Evolutionary conservation across 2,888 invertebrate genomes (phyloP).

Genomic region (Oscheius sp.): DNA sequence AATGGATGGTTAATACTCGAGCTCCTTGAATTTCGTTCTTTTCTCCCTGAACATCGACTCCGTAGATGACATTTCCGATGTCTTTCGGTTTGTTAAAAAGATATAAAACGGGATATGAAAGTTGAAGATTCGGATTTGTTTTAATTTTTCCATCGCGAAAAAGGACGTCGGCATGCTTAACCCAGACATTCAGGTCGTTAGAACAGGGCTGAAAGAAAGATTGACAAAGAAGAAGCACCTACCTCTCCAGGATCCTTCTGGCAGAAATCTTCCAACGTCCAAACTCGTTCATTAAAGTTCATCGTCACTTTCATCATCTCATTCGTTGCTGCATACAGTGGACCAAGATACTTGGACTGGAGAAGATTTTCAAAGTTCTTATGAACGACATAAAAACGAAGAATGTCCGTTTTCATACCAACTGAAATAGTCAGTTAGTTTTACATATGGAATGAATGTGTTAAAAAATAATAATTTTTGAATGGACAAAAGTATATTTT

Average conservation of each 20-base stretch:
- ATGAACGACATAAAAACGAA: slow-evolving; percentile 69
- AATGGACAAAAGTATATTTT: no score
- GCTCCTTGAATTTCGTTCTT: slow-evolving; percentile 69
- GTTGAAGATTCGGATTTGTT: slow-evolving; percentile 68
- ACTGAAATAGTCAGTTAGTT: slow-evolving; percentile 36
- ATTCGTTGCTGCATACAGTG: slow-evolving; percentile 65
- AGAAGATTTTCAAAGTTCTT: slow-evolving; percentile 65
- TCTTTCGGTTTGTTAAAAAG: slow-evolving; percentile 69
- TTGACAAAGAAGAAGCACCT: not conserved
- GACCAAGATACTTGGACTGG: slow-evolving; percentile 58
- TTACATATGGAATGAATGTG: not conserved
- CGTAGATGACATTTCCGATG: slow-evolving; percentile 69
- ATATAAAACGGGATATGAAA: slow-evolving; percentile 69
- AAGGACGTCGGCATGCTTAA: slow-evolving; percentile 68
- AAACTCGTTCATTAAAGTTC: slow-evolving; percentile 55
- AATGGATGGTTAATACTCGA: slow-evolving; percentile 67
- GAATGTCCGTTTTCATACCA: slow-evolving; percentile 61
- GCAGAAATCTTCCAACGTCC: slow-evolving; percentile 66
- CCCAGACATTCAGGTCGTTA: slow-evolving; percentile 68
- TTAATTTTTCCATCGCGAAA: slow-evolving; percentile 64
- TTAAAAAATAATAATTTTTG: not conserved
- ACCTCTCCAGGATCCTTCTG: slow-evolving; percentile 53
- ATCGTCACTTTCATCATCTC: slow-evolving; percentile 60
- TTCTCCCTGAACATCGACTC: slow-evolving; percentile 68
- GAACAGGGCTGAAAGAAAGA: slow-evolving; percentile 49